Evolutionary conservation across 64 coral and sea anemone genomes (phyloP), one percentile per base, ranked within the genome.

Genomic region (Montipora efflorescens): DNA sequence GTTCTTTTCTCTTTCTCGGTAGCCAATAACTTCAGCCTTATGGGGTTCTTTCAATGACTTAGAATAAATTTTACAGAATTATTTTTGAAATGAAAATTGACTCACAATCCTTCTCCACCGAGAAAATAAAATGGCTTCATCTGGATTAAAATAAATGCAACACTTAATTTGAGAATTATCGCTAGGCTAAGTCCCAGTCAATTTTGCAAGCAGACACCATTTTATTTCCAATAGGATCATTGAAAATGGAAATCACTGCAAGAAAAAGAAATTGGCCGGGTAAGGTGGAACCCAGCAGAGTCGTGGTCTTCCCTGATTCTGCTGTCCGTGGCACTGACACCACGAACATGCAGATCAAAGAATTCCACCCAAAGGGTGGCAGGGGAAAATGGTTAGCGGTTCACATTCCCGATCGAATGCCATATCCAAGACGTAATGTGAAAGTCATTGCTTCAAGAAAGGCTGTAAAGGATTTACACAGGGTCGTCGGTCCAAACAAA

Each of bases 311-410:
- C 19, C 96, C 96, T 67, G 96, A 98, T 50, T 86, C 79, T 15
- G 92, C 93, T 14, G 80, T 98, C 5, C 52, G 61, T 48, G 96
- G 96, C 3, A 98, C 96, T 5, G 96, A 98, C 19, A 71, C 79
- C 15, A 49, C 75, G 51, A 98, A 98, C 43, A 95, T 98, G 96
- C 96, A 98, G 68, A 95, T 98, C 16, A 98, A 98, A 61, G 96
- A 98, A 75, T 84, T 98, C 18, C 75, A 90, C 46, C 88, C 93
- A 44, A 88, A 95, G 79, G 80, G 87, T 20, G 85, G 81, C 14
- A 83, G 81, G 4, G 93, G 84, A 19, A 94, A 94, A 79, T 98
- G 96, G 96, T 52, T 98, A 5, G 96, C 96, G 7, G 96, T 98
- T 59, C 96, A 98, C 74, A 98, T 98, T 62, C 96, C 96, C 47